Evolutionary conservation across 2,888 invertebrate genomes (phyloP).

Genomic region (Stramonita haemastoma): DNA sequence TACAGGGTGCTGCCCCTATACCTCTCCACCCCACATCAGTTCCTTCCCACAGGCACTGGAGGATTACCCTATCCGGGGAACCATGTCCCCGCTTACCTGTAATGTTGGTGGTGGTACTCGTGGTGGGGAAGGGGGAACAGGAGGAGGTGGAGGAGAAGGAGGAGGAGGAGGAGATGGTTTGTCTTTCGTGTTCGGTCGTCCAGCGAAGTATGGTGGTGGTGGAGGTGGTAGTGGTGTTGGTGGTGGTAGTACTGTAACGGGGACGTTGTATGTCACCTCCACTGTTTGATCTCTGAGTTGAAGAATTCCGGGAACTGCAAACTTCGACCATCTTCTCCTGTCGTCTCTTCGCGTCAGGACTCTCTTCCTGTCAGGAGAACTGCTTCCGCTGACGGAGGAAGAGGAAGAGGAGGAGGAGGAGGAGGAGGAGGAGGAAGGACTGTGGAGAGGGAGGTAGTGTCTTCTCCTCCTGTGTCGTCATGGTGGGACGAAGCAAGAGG

Average conservation of each 20-base stretch:
- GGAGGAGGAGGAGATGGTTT: constrained; percentile 48
- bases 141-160: neutral
- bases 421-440: neutral
- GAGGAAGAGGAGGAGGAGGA: neutral
- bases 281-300: neutral
- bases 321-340: too few species aligned
- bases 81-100: constrained; percentile 63
- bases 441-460: constrained; percentile 39
- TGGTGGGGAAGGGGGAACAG: neutral
- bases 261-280: neutral
- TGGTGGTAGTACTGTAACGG: neutral
- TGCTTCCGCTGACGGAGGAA: neutral
- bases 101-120: constrained; percentile 34
- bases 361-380: neutral
- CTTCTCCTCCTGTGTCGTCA: constrained; percentile 37
- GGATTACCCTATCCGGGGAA: constrained; percentile 68
- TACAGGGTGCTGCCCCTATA: neutral
- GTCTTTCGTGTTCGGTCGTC: constrained; percentile 68
- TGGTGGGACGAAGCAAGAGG: constrained; percentile 34
- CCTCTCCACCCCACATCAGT: neutral
- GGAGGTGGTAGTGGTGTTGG: too few species aligned
- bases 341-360: neutral
- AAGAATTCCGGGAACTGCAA: too few species aligned
- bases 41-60: neutral
- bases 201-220: constrained; percentile 43